Evolutionary conservation across 2,797 vertebrate genomes (phyloP).

Genomic region (Triplophysa bombifrons): DNA sequence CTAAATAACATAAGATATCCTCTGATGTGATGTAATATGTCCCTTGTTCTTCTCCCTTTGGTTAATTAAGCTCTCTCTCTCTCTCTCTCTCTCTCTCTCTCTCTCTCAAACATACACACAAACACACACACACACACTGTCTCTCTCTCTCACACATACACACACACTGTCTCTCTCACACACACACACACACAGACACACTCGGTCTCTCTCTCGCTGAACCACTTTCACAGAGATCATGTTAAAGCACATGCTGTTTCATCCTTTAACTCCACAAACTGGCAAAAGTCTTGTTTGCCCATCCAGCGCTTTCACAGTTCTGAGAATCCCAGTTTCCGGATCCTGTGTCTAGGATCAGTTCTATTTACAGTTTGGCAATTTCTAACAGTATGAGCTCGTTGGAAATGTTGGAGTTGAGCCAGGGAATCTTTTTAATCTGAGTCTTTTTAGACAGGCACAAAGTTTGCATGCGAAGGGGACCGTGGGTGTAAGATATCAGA

Average conservation of each 20-base stretch:
- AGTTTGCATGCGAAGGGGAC: slow-evolving; percentile 13
- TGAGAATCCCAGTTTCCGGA: neutral
- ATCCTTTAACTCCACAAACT: slow-evolving; percentile 11
- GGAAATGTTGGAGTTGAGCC: slow-evolving; percentile 10
- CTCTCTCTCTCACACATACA: too few relatives aligned
- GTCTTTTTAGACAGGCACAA: slow-evolving; percentile 13
- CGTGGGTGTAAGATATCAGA: slow-evolving; percentile 34
- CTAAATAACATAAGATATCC: slow-evolving; percentile 36
- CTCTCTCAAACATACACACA: too few relatives aligned
- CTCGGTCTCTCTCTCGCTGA: neutral
- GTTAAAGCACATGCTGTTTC: slow-evolving; percentile 4
- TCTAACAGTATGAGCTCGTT: slow-evolving; percentile 20
- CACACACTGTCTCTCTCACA: too few relatives aligned
- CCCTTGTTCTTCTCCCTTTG: slow-evolving; percentile 43
- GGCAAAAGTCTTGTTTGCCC: slow-evolving; percentile 7
- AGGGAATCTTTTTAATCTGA: slow-evolving; percentile 14
- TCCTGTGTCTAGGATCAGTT: slow-evolving; percentile 9
- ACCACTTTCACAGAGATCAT: slow-evolving; percentile 6
- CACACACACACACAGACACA: too few relatives aligned
- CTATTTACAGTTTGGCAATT: slow-evolving; percentile 20
- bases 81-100: neutral
- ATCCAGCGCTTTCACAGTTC: slow-evolving; percentile 1
- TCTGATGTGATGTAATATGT: slow-evolving; percentile 36
- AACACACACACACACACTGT: too few relatives aligned
- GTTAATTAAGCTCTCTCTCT: slow-evolving; percentile 31